phyloP scores from a whole-genome alignment of 2,797 vertebrate genomes.

The Philypnodon macrostomus region DNA sequence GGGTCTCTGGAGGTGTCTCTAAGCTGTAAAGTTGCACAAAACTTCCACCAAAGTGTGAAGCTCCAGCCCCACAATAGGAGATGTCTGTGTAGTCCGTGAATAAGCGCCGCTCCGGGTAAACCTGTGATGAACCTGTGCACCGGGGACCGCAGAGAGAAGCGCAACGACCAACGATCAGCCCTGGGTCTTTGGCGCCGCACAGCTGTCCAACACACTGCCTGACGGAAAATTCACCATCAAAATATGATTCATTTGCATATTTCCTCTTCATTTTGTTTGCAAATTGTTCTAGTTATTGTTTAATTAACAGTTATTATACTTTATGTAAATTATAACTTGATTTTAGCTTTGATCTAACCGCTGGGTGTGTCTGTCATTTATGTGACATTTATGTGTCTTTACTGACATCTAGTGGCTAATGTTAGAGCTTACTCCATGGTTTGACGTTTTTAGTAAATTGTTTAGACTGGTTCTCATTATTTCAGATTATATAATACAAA shows the following conservation, averaged over 20 bases:
- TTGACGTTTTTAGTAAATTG: constrained; percentile 7
- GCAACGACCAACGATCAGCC: constrained; percentile 48
- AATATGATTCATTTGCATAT: background rate
- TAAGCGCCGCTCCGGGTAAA: constrained; percentile 16
- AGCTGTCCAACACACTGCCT: constrained; percentile 65
- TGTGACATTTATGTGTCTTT: constrained; percentile 28
- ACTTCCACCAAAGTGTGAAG: constrained; percentile 20
- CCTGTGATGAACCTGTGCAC: constrained; percentile 33
- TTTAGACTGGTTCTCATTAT: no score
- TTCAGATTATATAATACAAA: no score
- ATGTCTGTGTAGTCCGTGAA: constrained; percentile 46
- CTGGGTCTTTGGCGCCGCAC: constrained; percentile 74
- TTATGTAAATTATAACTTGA: background rate
- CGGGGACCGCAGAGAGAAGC: constrained; percentile 46
- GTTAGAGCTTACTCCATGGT: constrained; percentile 24
- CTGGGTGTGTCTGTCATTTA: constrained; percentile 39
- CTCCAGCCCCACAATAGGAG: constrained; percentile 18
- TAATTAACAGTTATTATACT: background rate
- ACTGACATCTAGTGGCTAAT: constrained; percentile 49
- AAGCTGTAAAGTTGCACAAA: constrained; percentile 36
- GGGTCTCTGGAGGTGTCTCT: constrained; percentile 22
- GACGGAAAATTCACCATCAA: constrained; percentile 42
- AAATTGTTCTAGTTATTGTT: background rate
- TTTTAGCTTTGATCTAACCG: constrained; percentile 1
- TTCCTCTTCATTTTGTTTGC: background rate